A percentile compares a stretch with the other conserved stretches of the same genome.
phyloP scores from a whole-genome alignment of 2,888 invertebrate species.

The Euzetes globulus region DNA sequence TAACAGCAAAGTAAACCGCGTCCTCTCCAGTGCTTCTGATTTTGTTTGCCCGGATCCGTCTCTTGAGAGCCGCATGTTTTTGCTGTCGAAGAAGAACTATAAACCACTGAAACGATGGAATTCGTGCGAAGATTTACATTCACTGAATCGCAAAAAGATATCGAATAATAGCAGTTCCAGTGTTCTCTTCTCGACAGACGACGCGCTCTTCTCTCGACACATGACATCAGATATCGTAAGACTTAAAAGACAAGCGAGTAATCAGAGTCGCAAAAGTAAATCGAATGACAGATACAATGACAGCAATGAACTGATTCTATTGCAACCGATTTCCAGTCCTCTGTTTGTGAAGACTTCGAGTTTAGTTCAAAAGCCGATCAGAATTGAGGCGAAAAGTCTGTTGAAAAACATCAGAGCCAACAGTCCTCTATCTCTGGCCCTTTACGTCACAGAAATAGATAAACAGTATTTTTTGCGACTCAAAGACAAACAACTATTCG shows the following conservation, averaged over 20 bases:
- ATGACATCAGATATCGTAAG: too few relatives aligned
- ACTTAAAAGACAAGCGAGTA: not conserved
- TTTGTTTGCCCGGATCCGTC: not conserved
- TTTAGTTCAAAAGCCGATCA: not conserved
- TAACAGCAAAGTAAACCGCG: slow-evolving; percentile 11
- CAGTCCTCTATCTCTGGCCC: slow-evolving; percentile 23
- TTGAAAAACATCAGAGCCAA: slow-evolving; percentile 3
- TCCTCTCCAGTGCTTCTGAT: not conserved
- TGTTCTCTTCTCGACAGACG: not conserved
- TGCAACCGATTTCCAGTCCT: not conserved
- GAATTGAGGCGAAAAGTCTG: slow-evolving; percentile 4
- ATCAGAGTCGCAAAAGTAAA: not conserved
- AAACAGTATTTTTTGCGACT: slow-evolving; percentile 29
- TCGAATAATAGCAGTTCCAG: not conserved
- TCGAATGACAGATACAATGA: too few relatives aligned
- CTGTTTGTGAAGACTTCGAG: not conserved
- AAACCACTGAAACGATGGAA: slow-evolving; percentile 15
- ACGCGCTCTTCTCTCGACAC: not conserved
- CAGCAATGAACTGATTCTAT: not conserved
- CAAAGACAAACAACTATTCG: slow-evolving; percentile 16
- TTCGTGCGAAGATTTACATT: slow-evolving; percentile 8
- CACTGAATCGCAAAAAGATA: not conserved
- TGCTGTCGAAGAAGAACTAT: not conserved
- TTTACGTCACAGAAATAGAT: slow-evolving; percentile 31
- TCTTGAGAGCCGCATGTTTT: not conserved